These are phyloP conservation scores for Agonopterix heracliana DNA, from an alignment of 2,888 invertebrate species.

Conservation along the genomic window DNA sequence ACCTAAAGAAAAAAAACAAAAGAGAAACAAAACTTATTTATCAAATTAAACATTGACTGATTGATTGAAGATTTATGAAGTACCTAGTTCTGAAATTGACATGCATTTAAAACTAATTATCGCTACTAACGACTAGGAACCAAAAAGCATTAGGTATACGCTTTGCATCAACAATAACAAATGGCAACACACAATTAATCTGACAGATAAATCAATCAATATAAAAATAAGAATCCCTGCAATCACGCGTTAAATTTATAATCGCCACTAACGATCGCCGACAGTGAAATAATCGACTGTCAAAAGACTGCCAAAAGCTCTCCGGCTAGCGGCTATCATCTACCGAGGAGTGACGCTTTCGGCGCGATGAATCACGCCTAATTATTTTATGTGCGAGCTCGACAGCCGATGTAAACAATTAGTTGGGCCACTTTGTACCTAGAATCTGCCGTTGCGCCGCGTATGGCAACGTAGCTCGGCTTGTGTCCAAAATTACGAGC, in stretches of 20 bases:
- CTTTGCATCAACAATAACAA: no score
- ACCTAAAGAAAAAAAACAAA: no score
- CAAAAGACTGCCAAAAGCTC: constrained; percentile 67
- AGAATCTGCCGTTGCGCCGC: constrained; percentile 10
- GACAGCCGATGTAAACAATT: constrained; percentile 43
- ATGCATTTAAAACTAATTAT: no score
- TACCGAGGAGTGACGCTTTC: constrained; percentile 54
- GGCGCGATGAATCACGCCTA: constrained; percentile 63
- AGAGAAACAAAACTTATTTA: no score
- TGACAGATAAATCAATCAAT: not conserved
- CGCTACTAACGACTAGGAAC: no score
- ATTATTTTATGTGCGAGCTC: constrained; percentile 58
- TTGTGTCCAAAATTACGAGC: constrained; percentile 46
- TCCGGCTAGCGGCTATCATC: constrained; percentile 38
- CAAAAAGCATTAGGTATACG: no score
- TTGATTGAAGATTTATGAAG: no score
- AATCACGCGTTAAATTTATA: constrained; percentile 57
- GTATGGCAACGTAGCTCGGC: constrained; percentile 41
- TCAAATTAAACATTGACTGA: no score
- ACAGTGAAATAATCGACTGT: constrained; percentile 70
- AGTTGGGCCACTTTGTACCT: constrained; percentile 20
- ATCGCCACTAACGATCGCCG: constrained; percentile 55
- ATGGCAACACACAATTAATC: no score
- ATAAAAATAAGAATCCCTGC: constrained; percentile 20
- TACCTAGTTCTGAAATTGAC: no score